Conservation (phyloP, 2,888 invertebrate genomes). For the Halocaridina rubra region DNA sequence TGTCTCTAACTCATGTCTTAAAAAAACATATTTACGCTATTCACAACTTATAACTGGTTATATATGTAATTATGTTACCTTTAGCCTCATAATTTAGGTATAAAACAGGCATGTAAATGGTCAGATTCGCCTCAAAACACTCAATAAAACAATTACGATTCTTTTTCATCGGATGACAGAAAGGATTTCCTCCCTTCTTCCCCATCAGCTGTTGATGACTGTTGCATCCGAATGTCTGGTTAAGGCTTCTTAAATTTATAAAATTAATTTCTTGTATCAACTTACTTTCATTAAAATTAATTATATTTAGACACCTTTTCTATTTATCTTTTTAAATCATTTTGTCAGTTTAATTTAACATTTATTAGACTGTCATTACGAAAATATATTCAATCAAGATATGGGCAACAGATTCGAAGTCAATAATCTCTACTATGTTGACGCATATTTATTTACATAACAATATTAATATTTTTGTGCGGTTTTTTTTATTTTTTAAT, state of each 20-base stretch:
- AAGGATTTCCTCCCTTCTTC: background rate
- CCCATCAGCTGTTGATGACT: slow-evolving; percentile 38
- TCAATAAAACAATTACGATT: background rate
- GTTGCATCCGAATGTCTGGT: background rate
- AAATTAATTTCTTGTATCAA: background rate
- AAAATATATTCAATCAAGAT: background rate
- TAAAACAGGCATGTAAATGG: too few relatives aligned
- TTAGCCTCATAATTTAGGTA: slow-evolving; percentile 29
- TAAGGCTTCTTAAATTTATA: background rate
- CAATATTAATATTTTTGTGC: too few relatives aligned
- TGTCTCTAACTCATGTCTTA: background rate
- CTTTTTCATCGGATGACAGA: background rate
- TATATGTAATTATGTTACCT: slow-evolving; percentile 5
- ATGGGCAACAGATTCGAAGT: background rate
- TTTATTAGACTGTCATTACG: background rate
- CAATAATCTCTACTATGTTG: too few relatives aligned
- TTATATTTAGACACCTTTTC: background rate
- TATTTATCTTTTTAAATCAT: background rate
- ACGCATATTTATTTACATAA: too few relatives aligned
- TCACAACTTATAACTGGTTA: background rate
- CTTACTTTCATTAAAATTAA: background rate
- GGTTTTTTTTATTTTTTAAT: too few relatives aligned
- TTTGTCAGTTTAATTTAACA: background rate
- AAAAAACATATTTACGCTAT: too few relatives aligned
- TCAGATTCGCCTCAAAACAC: background rate